Evolutionary conservation across 2,113 vertebrate genomes (phyloP).

Genomic region (Dipodomys ordii): DNA sequence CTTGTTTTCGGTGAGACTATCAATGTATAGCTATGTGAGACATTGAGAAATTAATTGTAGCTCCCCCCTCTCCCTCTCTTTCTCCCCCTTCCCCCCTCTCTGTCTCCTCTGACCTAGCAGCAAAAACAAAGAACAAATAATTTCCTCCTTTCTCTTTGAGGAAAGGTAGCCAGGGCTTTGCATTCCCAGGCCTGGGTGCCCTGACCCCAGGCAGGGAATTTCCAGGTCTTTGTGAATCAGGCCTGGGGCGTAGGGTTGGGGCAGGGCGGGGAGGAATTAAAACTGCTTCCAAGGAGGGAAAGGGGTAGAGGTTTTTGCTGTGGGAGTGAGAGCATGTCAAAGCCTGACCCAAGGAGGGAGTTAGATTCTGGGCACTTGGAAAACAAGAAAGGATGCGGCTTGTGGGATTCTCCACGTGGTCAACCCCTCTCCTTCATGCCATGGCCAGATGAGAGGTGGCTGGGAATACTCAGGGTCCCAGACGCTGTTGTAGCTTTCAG

Average conservation of each 20-base stretch:
- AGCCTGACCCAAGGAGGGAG: background rate
- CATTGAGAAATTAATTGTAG: background rate
- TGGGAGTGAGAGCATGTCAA: background rate
- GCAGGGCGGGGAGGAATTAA: background rate
- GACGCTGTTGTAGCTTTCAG: background rate
- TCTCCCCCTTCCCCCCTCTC: background rate
- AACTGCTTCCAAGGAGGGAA: constrained; percentile 14
- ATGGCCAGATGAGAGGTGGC: background rate
- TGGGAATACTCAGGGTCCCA: background rate
- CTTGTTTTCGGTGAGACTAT: background rate
- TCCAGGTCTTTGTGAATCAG: constrained; percentile 50
- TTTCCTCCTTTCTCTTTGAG: constrained; percentile 37
- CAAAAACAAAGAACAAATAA: constrained; percentile 53
- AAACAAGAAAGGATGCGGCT: background rate
- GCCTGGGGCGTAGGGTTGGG: background rate
- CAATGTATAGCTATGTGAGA: background rate
- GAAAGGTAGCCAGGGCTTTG: constrained; percentile 49
- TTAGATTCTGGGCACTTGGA: constrained; percentile 6
- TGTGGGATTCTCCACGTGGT: background rate
- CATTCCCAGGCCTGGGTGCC: constrained; percentile 48
- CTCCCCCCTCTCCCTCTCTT: background rate
- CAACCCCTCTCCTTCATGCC: background rate
- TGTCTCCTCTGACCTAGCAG: background rate
- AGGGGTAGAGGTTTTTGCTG: background rate
- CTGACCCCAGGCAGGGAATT: constrained; percentile 57